phyloP scores from a whole-genome alignment of 2,888 invertebrate genomes.

The Trichogramma dendrolimi region DNA sequence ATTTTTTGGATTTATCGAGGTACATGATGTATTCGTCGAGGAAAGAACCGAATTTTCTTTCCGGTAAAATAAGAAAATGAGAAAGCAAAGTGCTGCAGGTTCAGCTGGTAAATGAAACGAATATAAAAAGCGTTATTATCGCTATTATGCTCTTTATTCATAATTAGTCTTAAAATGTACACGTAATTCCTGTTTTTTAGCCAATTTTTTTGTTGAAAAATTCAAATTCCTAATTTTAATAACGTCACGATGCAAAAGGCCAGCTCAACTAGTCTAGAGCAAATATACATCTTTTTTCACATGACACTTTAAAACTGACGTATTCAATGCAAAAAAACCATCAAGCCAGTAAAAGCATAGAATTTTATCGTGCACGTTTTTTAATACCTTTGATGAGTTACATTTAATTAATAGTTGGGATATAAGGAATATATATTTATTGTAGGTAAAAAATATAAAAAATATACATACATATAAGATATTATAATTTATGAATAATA shows the following conservation, averaged over 20 bases:
- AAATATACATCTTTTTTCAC: conserved; percentile 35
- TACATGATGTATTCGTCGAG: too few species aligned
- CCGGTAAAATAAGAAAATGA: neutral
- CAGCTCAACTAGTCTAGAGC: conserved; percentile 54
- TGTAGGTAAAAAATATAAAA: conserved; percentile 17
- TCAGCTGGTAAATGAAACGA: conserved; percentile 34
- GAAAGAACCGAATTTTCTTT: too few species aligned
- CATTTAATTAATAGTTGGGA: conserved; percentile 19
- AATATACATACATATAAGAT: conserved; percentile 12
- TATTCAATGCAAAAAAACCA: conserved; percentile 26
- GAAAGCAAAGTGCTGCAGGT: conserved; percentile 40
- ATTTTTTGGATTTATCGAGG: too few species aligned
- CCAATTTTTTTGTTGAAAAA: conserved; percentile 41
- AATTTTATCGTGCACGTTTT: conserved; percentile 25
- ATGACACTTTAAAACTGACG: conserved; percentile 5
- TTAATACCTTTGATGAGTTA: conserved; percentile 28
- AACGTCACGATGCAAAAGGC: conserved; percentile 41
- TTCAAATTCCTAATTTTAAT: conserved; percentile 38
- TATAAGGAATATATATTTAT: conserved; percentile 22
- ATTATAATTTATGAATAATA: conserved; percentile 24
- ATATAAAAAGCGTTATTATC: conserved; percentile 13
- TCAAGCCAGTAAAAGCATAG: conserved; percentile 47
- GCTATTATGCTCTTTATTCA: conserved; percentile 2
- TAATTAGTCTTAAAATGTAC: conserved; percentile 7
- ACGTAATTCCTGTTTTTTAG: conserved; percentile 36